Evolutionary conservation across 2,797 vertebrate genomes (phyloP).

Genomic region (Sylvia borin): DNA sequence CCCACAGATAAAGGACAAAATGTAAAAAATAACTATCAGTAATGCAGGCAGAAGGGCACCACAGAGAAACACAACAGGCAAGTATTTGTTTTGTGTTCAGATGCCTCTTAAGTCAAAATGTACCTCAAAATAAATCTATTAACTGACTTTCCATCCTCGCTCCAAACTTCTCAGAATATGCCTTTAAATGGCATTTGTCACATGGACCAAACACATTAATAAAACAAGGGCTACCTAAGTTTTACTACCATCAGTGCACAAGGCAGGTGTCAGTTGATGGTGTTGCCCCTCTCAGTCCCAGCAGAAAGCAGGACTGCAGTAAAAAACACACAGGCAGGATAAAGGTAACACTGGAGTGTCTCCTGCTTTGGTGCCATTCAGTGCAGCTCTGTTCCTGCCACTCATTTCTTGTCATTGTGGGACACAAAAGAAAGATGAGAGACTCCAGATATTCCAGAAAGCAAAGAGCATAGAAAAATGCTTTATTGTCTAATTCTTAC

Average conservation of each 20-base stretch:
- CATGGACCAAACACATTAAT: neutral
- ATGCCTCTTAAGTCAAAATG: neutral
- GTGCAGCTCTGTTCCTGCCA: neutral
- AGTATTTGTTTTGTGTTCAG: neutral
- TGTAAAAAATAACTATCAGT: neutral
- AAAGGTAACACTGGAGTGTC: neutral
- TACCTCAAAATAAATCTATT: neutral
- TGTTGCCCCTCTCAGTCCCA: neutral
- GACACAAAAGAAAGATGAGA: too few relatives aligned
- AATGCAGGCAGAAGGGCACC: neutral
- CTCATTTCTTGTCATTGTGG: neutral
- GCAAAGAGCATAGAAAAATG: too few relatives aligned
- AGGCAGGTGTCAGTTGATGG: neutral
- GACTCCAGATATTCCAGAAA: too few relatives aligned
- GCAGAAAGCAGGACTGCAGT: neutral
- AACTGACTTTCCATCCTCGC: neutral
- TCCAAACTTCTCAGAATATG: neutral
- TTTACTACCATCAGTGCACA: neutral
- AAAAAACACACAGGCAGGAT: neutral
- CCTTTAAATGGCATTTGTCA: neutral
- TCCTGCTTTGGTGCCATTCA: neutral
- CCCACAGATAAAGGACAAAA: neutral
- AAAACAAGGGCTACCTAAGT: neutral
- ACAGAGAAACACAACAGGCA: neutral
- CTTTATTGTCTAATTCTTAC: too few relatives aligned